Evolutionary conservation across 2,113 vertebrate genomes (phyloP), one percentile per base, ranked within the genome.

Genomic region (Sphaerodactylus townsendi): DNA sequence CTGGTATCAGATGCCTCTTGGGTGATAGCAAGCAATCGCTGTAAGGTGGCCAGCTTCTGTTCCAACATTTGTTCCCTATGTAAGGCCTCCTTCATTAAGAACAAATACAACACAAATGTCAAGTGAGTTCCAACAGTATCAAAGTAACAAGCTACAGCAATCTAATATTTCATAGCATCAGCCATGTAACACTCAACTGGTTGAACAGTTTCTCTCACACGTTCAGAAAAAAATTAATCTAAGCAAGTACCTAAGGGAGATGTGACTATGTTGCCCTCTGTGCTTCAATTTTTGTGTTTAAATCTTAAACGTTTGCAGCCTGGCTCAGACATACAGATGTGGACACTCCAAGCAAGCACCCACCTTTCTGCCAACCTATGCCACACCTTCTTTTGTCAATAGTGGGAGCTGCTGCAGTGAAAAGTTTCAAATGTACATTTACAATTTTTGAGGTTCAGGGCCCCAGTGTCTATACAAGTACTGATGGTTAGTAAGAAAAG

Each of bases 61-160:
- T 99, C 99, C 97, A 99, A 96, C 99, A 99, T 99, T 97, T 99
- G 99, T 96, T 99, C 99, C 96, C 98, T 95, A 95, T 99, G 99
- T 96, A 99, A 98, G 96, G 98, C 98, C 96, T 99, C 99, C 99
- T 99, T 74, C 19, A 84, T 82, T 79, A 62, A 86, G 68, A 83
- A 62, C 41, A 93, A 5, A 82, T 1, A 56, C 59, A 62, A 62
- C 25, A 62, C 2, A 30, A 44, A 14, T 70, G 75, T 14, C 14
- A 35, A 21, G 46, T 88, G 72, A 89, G 35, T 72, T 84, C 78
- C 85, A 75, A 81, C 46, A 62, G 5, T 5, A 77, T 10, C 0
- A 68, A 80, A 25, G 7, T 39, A 59, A 35, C 48, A 35, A 19
- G 35, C 68, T 21, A 35, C 37, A 19, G 14, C 35, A 21, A 21